These are phyloP conservation scores for Crocidura indochinensis DNA, from an alignment of 2,797 vertebrate species.

Conservation along the genomic window DNA sequence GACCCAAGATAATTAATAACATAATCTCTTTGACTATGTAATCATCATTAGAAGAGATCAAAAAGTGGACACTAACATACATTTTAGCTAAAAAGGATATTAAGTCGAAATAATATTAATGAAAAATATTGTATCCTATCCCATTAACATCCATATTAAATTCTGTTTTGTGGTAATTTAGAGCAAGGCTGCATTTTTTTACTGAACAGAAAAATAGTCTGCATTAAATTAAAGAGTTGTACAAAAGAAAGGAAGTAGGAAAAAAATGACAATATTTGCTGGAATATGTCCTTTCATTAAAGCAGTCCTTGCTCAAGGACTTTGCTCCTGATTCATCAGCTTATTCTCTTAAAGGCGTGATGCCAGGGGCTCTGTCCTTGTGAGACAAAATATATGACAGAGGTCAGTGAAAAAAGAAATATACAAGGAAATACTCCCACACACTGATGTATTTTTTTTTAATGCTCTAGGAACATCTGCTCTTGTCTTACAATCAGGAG, in stretches of 20 bases:
- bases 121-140: background rate
- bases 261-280: conserved; percentile 6
- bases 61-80: conserved; percentile 3
- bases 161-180: conserved; percentile 5
- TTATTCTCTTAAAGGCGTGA: conserved; percentile 31
- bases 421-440: conserved; percentile 39
- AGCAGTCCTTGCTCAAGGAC: conserved; percentile 34
- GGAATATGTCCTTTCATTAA: conserved; percentile 1
- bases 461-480: conserved; percentile 75
- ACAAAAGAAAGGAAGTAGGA: background rate
- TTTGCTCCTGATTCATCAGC: conserved; percentile 41
- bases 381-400: background rate
- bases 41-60: background rate
- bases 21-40: conserved; percentile 11
- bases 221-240: background rate
- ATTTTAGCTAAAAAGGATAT: background rate
- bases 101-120: conserved; percentile 12
- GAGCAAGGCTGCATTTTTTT: conserved; percentile 49
- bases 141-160: background rate
- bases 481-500: conserved; percentile 71
- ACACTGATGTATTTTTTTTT: conserved; percentile 28
- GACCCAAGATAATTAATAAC: background rate
- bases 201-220: background rate
- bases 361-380: conserved; percentile 27
- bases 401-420: conserved; percentile 53